Conservation (phyloP, 2,797 vertebrate genomes). For the Picus viridis region DNA sequence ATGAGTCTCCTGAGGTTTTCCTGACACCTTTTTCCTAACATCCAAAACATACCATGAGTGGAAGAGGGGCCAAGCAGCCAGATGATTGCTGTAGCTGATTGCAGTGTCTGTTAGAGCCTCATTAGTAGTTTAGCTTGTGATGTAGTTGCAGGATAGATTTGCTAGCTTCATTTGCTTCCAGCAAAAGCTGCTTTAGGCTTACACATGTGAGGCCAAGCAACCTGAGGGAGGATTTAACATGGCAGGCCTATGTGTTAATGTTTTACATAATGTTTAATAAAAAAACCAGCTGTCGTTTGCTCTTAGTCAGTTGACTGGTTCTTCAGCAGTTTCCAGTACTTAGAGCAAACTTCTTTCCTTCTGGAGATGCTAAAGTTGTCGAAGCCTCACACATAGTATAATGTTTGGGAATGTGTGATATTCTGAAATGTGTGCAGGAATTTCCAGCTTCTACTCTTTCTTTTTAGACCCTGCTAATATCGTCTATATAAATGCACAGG, state of each 20-base stretch:
- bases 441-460: slow-evolving; percentile 22
- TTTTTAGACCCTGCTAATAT: slow-evolving; percentile 38
- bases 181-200: slow-evolving; percentile 55
- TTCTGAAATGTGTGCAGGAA: slow-evolving; percentile 12
- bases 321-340: slow-evolving; percentile 1
- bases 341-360: neutral
- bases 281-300: slow-evolving; percentile 27
- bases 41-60: neutral
- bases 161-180: slow-evolving; percentile 33
- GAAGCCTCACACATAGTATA: neutral
- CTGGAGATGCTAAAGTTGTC: slow-evolving; percentile 7
- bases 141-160: neutral
- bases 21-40: neutral
- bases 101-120: neutral
- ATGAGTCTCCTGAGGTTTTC: neutral
- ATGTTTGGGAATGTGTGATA: neutral
- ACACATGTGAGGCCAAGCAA: neutral
- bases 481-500: neutral
- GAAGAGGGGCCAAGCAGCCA: neutral
- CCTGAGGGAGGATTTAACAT: neutral
- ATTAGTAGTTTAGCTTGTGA: neutral
- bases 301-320: neutral
- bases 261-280: slow-evolving; percentile 37
- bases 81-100: neutral
- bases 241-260: slow-evolving; percentile 7